Evolutionary conservation across 2,797 vertebrate genomes (phyloP).

Genomic region (Sebastes nivosus): DNA sequence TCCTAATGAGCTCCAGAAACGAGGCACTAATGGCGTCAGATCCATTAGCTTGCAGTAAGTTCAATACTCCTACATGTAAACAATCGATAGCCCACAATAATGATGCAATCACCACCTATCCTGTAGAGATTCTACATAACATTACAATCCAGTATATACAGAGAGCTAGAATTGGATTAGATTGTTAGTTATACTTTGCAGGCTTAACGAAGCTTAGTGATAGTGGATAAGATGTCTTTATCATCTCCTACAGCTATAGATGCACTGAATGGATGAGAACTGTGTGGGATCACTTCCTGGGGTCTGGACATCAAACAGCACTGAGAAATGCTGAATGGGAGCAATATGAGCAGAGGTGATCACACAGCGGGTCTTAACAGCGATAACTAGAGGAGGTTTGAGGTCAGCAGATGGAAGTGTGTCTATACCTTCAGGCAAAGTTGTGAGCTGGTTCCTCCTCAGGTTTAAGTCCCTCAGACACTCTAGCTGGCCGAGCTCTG

Average conservation of each 20-base stretch:
- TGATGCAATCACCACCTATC: not conserved
- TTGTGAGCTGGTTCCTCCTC: slow-evolving; percentile 87
- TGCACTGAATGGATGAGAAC: not conserved
- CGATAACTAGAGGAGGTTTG: no score
- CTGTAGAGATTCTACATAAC: not conserved
- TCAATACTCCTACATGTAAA: not conserved
- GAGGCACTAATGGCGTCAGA: not conserved
- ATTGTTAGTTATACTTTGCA: not conserved
- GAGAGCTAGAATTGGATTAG: not conserved
- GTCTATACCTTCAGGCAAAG: slow-evolving; percentile 86
- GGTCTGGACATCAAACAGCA: not conserved
- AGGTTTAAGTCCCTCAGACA: slow-evolving; percentile 90
- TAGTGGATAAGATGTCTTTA: not conserved
- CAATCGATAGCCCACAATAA: slow-evolving; percentile 2
- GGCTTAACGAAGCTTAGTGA: not conserved
- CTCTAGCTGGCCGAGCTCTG: slow-evolving; percentile 86
- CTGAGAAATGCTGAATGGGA: not conserved
- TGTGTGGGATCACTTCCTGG: not conserved
- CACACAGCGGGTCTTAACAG: rapidly evolving
- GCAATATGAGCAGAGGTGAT: not conserved
- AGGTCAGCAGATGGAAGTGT: not conserved
- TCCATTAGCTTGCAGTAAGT: slow-evolving; percentile 4
- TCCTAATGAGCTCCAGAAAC: not conserved
- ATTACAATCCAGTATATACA: not conserved
- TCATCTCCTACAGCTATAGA: not conserved